Base-by-base conservation (phyloP, 2,113 vertebrate species). In the Clarias batrachus region DNA sequence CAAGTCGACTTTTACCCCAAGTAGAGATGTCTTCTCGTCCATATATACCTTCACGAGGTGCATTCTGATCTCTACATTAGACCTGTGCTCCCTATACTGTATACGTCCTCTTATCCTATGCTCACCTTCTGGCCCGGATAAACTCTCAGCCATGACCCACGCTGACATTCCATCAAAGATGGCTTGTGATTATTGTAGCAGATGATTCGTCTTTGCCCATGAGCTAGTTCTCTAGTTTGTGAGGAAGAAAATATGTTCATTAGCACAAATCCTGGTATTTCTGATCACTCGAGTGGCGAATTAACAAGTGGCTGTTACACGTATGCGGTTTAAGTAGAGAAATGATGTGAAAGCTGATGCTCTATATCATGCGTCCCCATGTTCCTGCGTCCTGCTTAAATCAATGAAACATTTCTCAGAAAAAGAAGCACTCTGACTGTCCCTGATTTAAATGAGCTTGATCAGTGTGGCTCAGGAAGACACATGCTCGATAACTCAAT, bases 101-200 rank as follows among this genome's bases (percentile, higher is more conserved):
- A 71, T 65, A 79, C 23, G 30, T 82, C 77, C 88, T 84, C 59
- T 68, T 66, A 73, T 37, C 62, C 1, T 65, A 83, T 60, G 19
- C 30, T 76, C 68, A 81, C 68, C 65, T 68, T 63, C 48, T 76
- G 41, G 59, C 25, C 66, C 21, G 11, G 82, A 81, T 25, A n/a
- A n/a, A 41, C 66, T 21, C 71, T 52, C 41, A 56, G 48, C 6
- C 21, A 30, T 2, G 27, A 56, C 17, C 6, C 48, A 54, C 19
- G 30, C 60, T 0, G 6, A 41, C 37, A 21, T 56, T 77, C 71
- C 71, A 76, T 85, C 41, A 33, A 25, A 63, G 57, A 76, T 2
- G 9, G n/a, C 33, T 23, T 12, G 23, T 48, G 30, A 78, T 85
- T 63, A 48, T 37, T 13, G 41, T 7, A 17, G 6, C n/a, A 4